A percentile compares a stretch with the other conserved stretches of the same genome.
phyloP scores from a whole-genome alignment of 2,888 invertebrate species.

The Electrophaes corylata region DNA sequence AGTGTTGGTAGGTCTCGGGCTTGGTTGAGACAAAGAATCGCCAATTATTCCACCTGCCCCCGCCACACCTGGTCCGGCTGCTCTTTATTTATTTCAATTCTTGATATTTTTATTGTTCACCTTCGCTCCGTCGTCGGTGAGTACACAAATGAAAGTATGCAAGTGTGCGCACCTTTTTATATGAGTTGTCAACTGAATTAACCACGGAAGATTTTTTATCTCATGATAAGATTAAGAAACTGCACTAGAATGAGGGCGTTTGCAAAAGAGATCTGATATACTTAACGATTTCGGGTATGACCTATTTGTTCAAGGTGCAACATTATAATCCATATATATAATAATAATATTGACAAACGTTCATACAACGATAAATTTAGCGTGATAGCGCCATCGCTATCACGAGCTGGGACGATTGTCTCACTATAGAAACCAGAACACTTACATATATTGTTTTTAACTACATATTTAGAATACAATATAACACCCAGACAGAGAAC shows the following conservation, averaged over 20 bases:
- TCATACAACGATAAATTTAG: too few relatives aligned
- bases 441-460: too few relatives aligned
- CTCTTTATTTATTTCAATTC: slow-evolving; percentile 81
- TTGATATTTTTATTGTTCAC: slow-evolving; percentile 82
- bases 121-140: slow-evolving; percentile 66
- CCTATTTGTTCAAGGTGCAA: background rate
- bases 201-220: slow-evolving; percentile 44
- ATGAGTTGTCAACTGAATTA: slow-evolving; percentile 49
- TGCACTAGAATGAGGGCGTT: slow-evolving; percentile 36
- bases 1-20: slow-evolving; percentile 68
- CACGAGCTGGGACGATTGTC: too few relatives aligned
- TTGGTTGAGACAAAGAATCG: slow-evolving; percentile 81
- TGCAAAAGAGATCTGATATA: background rate
- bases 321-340: background rate
- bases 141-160: slow-evolving; percentile 61
- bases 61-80: slow-evolving; percentile 79
- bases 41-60: slow-evolving; percentile 83
- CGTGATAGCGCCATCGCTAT: too few relatives aligned
- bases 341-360: too few relatives aligned
- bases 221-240: slow-evolving; percentile 41
- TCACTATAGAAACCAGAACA: too few relatives aligned
- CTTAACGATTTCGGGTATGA: background rate
- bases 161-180: slow-evolving; percentile 56
- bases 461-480: too few relatives aligned
- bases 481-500: too few relatives aligned